Evolutionary conservation across 2,888 invertebrate genomes (phyloP).

Genomic region (Acrobasis repandana): DNA sequence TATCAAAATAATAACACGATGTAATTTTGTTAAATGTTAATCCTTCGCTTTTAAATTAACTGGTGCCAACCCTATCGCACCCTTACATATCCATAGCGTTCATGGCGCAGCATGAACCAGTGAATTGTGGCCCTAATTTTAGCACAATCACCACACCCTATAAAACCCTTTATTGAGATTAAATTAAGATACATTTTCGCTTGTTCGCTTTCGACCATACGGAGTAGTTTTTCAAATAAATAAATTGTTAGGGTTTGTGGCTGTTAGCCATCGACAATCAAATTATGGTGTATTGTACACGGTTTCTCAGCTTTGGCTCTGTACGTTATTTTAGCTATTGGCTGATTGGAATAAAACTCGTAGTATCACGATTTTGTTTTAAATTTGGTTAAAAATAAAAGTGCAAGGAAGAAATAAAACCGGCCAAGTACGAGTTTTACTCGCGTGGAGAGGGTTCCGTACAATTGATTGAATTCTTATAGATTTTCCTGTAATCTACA

Average conservation of each 20-base stretch:
- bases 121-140: constrained; percentile 62
- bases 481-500: no score
- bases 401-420: no score
- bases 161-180: constrained; percentile 40
- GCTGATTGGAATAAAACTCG: not conserved
- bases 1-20: not conserved
- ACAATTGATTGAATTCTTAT: no score
- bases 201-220: constrained; percentile 34
- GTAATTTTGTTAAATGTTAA: not conserved
- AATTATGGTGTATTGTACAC: constrained; percentile 54
- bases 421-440: no score
- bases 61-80: constrained; percentile 21
- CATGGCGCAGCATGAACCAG: constrained; percentile 36
- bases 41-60: not conserved
- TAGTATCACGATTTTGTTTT: not conserved
- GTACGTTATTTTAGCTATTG: not conserved
- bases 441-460: no score
- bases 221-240: constrained; percentile 69
- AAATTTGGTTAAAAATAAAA: no score
- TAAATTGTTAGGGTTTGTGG: constrained; percentile 70
- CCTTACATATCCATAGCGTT: constrained; percentile 22
- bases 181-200: constrained; percentile 39
- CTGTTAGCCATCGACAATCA: constrained; percentile 63
- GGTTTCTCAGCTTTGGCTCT: constrained; percentile 9
- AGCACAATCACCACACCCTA: constrained; percentile 40